Conservation (phyloP, 1,140 invertebrate species). For the Drosophila eugracilis region DNA sequence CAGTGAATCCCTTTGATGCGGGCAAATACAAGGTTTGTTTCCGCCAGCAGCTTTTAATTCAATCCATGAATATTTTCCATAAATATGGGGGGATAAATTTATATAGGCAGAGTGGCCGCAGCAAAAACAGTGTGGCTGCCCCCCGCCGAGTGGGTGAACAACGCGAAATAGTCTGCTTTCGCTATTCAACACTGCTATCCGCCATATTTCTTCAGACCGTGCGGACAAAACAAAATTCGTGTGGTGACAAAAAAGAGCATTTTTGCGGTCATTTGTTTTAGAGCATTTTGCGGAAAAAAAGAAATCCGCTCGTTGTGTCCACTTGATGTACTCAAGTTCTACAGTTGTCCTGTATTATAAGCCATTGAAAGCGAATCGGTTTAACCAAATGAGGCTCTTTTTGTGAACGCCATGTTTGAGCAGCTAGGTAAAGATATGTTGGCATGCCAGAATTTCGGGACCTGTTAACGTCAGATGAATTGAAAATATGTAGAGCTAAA, state of each 20-base stretch:
- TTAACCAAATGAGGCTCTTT: conserved; percentile 29
- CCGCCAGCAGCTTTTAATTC: conserved; percentile 36
- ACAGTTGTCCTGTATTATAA: neutral
- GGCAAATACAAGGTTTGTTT: conserved; percentile 62
- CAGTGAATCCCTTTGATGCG: conserved; percentile 63
- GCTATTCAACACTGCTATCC: conserved; percentile 66
- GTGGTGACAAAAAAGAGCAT: conserved; percentile 49
- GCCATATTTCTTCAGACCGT: conserved; percentile 77
- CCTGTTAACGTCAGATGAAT: conserved; percentile 6
- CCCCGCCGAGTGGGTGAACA: neutral
- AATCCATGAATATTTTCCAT: conserved; percentile 27
- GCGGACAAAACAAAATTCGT: conserved; percentile 73
- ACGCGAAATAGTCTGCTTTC: neutral
- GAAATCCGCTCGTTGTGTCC: conserved; percentile 4
- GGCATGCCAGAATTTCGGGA: conserved; percentile 48
- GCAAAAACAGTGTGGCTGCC: conserved; percentile 16
- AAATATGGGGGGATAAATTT: conserved; percentile 45
- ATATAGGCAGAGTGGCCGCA: conserved; percentile 64
- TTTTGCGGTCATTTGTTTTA: conserved; percentile 52
- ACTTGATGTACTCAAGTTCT: neutral
- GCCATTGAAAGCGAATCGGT: conserved; percentile 15
- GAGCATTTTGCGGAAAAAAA: neutral
- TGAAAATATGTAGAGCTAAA: neutral
- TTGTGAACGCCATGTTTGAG: conserved; percentile 49
- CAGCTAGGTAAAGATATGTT: conserved; percentile 64